Conservation (phyloP, 2,113 vertebrate genomes). For the Crotalus tigris region DNA sequence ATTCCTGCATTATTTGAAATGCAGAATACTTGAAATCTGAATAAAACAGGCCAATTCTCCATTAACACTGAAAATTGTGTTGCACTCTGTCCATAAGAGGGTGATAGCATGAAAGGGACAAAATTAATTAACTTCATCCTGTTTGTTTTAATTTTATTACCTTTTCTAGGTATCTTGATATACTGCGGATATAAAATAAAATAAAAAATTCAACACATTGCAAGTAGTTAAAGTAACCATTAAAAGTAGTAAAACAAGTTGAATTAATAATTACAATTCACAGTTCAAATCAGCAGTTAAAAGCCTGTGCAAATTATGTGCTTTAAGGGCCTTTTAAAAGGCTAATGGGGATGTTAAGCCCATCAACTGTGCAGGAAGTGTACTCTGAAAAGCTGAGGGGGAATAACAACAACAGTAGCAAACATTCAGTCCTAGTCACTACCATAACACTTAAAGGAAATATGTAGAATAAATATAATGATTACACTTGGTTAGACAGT, state of each 20-base stretch:
- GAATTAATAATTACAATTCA: neutral
- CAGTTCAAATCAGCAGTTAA: neutral
- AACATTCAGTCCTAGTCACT: neutral
- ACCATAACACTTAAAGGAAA: neutral
- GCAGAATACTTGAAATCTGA: neutral
- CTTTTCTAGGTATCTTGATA: neutral
- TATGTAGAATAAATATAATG: neutral
- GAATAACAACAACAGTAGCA: neutral
- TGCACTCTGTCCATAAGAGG: neutral
- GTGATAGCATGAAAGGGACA: neutral
- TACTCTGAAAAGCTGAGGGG: neutral
- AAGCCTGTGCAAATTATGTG: neutral
- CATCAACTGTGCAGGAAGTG: neutral
- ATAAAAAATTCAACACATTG: neutral
- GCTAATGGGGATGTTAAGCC: neutral
- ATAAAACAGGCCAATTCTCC: neutral
- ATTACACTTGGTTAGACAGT: neutral
- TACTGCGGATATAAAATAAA: neutral
- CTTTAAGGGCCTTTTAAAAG: neutral
- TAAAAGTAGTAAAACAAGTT: neutral
- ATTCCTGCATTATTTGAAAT: neutral
- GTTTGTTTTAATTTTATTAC: neutral
- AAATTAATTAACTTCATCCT: neutral
- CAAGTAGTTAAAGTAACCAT: neutral
- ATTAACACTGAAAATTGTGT: neutral